Evolutionary conservation across 2,888 invertebrate species (phyloP).

Genomic region (Lomographa bimaculata): DNA sequence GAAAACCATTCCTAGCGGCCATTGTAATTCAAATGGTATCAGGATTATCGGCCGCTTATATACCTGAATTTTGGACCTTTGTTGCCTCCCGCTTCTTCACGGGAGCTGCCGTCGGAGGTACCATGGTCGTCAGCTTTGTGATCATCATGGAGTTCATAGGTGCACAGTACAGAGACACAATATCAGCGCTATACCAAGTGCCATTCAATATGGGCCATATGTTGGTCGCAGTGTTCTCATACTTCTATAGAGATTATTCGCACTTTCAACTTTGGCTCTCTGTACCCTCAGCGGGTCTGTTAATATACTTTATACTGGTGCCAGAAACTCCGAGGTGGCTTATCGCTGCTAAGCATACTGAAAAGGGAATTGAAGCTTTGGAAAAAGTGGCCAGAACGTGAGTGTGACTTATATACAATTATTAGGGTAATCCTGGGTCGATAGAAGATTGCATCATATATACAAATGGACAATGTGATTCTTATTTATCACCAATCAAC

Average conservation of each 20-base stretch:
- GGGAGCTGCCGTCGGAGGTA: slow-evolving; percentile 90
- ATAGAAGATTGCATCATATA: too few relatives aligned
- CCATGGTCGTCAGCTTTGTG: slow-evolving; percentile 86
- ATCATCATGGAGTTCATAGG: slow-evolving; percentile 88
- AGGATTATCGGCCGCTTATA: slow-evolving; percentile 87
- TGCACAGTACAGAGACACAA: slow-evolving; percentile 76
- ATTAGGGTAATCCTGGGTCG: too few relatives aligned
- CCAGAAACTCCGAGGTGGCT: slow-evolving; percentile 93
- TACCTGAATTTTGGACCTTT: slow-evolving; percentile 83
- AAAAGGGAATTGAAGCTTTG: slow-evolving; percentile 85
- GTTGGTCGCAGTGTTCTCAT: slow-evolving; percentile 84
- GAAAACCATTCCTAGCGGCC: slow-evolving; percentile 87
- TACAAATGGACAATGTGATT: too few relatives aligned
- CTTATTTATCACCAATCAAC: too few relatives aligned
- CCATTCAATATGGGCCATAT: slow-evolving; percentile 88
- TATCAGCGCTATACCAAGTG: slow-evolving; percentile 86
- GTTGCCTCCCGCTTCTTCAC: slow-evolving; percentile 87
- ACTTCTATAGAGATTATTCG: slow-evolving; percentile 85
- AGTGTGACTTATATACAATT: too few relatives aligned
- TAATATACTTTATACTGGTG: slow-evolving; percentile 86
- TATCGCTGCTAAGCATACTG: slow-evolving; percentile 86
- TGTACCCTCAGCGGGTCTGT: slow-evolving; percentile 80
- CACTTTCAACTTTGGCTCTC: slow-evolving; percentile 86
- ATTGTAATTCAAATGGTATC: slow-evolving; percentile 87
- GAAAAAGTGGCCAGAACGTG: slow-evolving; percentile 85